A percentile compares a stretch with the other conserved stretches of the same genome.
Evolutionary conservation across 2,113 vertebrate species (phyloP).

Genomic region (Crotophaga sulcirostris): DNA sequence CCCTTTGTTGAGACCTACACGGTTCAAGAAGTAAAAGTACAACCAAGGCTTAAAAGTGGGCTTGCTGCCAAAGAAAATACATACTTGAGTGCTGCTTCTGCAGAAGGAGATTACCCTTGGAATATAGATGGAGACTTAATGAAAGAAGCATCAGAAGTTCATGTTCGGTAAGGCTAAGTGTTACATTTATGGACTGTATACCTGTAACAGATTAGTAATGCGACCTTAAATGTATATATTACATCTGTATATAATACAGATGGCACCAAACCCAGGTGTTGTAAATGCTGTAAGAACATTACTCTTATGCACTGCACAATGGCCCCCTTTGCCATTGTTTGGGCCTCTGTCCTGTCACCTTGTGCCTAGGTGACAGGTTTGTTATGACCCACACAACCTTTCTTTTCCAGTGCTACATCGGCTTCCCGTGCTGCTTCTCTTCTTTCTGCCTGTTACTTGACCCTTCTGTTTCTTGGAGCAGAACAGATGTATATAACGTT

Average conservation of each 20-base stretch:
- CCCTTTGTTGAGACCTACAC: conserved; percentile 85
- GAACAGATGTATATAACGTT: neutral
- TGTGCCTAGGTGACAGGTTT: neutral
- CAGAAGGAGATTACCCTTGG: conserved; percentile 78
- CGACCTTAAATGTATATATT: neutral
- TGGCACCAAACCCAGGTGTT: neutral
- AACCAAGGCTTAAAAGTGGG: conserved; percentile 7
- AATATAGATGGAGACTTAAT: conserved; percentile 87
- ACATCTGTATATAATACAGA: neutral
- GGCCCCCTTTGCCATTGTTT: neutral
- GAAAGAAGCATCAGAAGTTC: conserved; percentile 76
- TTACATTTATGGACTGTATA: neutral
- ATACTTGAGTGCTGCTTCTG: conserved; percentile 4
- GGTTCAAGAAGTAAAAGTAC: conserved; percentile 80
- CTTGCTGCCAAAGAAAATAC: conserved; percentile 38
- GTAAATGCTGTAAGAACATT: neutral
- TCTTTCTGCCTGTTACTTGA: neutral
- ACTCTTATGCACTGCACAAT: neutral
- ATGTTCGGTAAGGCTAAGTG: conserved; percentile 73
- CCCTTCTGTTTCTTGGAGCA: neutral
- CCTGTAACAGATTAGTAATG: neutral
- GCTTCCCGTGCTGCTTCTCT: neutral
- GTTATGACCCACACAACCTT: neutral
- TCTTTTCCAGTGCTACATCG: neutral
- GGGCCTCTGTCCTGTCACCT: neutral